Conservation (phyloP, 2,797 vertebrate species). For the Botia kubotai region DNA sequence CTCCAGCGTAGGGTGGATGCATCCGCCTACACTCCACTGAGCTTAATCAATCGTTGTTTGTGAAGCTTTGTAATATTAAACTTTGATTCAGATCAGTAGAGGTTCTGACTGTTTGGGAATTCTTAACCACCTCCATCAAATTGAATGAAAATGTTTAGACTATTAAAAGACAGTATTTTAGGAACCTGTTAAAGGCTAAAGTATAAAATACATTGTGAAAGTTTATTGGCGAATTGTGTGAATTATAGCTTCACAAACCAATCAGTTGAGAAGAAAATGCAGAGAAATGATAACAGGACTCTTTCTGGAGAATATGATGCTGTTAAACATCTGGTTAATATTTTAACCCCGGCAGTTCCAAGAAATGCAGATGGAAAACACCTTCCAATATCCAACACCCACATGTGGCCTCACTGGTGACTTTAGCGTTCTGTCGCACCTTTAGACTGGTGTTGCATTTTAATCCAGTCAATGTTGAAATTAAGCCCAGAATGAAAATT, state of each 20-base stretch:
- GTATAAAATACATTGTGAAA: constrained; percentile 56
- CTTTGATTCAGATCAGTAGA: too few species aligned
- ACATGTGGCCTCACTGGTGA: constrained; percentile 9
- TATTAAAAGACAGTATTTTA: too few species aligned
- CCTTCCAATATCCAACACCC: constrained; percentile 9
- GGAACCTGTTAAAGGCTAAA: neutral
- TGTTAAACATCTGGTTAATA: constrained; percentile 76
- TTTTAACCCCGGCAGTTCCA: constrained; percentile 68
- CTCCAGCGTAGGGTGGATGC: too few species aligned
- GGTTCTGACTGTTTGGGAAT: too few species aligned
- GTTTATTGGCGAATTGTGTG: constrained; percentile 51
- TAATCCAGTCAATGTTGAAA: too few species aligned
- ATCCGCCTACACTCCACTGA: too few species aligned
- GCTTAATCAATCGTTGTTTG: too few species aligned
- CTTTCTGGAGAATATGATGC: constrained; percentile 57
- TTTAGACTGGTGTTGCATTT: neutral
- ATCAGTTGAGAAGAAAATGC: constrained; percentile 60
- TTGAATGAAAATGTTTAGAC: too few species aligned
- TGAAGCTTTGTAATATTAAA: too few species aligned
- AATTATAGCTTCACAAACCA: constrained; percentile 46
- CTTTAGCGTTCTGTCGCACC: neutral
- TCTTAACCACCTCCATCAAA: too few species aligned
- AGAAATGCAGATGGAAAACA: constrained; percentile 48
- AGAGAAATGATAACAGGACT: constrained; percentile 54
- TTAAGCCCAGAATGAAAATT: neutral